These are phyloP conservation scores for Galerucella calmariensis DNA, from an alignment of 2,888 invertebrate species.

Conservation along the genomic window DNA sequence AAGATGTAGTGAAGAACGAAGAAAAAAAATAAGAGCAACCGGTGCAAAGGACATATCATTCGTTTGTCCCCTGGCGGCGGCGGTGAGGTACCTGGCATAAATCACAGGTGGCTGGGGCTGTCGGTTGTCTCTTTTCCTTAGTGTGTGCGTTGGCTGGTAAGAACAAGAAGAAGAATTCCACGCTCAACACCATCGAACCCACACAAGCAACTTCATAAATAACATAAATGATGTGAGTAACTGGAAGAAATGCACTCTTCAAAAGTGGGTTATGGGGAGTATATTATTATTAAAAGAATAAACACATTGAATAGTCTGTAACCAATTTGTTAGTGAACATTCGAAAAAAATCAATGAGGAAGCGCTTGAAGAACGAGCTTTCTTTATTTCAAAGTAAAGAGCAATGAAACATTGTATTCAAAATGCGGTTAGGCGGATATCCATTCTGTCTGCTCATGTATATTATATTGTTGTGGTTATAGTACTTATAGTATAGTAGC, in stretches of 20 bases:
- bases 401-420: neutral
- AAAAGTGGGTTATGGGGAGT: neutral
- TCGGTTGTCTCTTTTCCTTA: constrained; percentile 33
- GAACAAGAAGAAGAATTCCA: constrained; percentile 53
- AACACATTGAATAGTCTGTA: too few relatives aligned
- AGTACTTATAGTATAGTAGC: neutral
- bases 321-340: too few relatives aligned
- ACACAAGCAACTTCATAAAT: constrained; percentile 57
- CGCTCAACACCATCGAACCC: constrained; percentile 53
- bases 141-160: constrained; percentile 46
- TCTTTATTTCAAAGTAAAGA: neutral
- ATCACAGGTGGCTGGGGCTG: constrained; percentile 19
- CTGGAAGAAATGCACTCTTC: constrained; percentile 13
- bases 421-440: neutral
- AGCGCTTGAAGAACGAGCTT: too few relatives aligned
- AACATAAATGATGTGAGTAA: constrained; percentile 39
- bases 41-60: constrained; percentile 24
- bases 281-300: neutral
- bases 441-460: neutral
- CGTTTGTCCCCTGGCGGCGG: constrained; percentile 13
- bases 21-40: neutral
- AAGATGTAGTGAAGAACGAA: neutral
- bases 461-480: neutral
- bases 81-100: constrained; percentile 22
- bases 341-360: too few relatives aligned